phyloP scores from a whole-genome alignment of 1,140 invertebrate species.

The Delia radicum region DNA sequence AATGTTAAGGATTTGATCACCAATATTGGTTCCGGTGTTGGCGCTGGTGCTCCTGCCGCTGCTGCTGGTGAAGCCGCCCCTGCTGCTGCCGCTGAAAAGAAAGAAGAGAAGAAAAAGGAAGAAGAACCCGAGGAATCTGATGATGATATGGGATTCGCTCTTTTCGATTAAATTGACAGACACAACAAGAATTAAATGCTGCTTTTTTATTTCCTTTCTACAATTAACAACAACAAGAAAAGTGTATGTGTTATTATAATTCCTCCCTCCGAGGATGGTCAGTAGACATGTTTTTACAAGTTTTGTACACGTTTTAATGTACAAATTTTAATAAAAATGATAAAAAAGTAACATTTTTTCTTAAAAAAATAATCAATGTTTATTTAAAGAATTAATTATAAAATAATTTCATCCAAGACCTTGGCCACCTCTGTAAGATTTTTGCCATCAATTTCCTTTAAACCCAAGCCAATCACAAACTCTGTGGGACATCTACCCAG shows the following conservation, averaged over 20 bases:
- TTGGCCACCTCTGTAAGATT: constrained; percentile 37
- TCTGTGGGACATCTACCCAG: constrained; percentile 41
- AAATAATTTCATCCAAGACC: constrained; percentile 32
- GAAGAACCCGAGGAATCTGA: constrained; percentile 85
- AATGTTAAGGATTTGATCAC: constrained; percentile 94
- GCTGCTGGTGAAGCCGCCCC: constrained; percentile 65
- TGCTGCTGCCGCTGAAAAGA: constrained; percentile 66
- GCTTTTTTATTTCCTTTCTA: constrained; percentile 21
- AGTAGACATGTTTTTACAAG: constrained; percentile 3
- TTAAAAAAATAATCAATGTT: constrained; percentile 27
- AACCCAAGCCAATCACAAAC: constrained; percentile 40
- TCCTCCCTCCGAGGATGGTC: neutral
- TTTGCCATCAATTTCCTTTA: constrained; percentile 39
- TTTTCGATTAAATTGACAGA: constrained; percentile 68
- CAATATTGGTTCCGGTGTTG: constrained; percentile 91
- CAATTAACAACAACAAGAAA: neutral
- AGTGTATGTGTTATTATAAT: neutral
- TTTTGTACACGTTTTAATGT: constrained; percentile 53
- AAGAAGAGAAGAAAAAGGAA: constrained; percentile 82
- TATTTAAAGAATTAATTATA: constrained; percentile 25
- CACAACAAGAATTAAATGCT: constrained; percentile 28
- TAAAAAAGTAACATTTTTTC: constrained; percentile 38
- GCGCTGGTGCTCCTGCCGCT: constrained; percentile 71
- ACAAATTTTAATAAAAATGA: constrained; percentile 41
- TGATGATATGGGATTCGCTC: constrained; percentile 95